Base-by-base conservation (phyloP, 1,140 invertebrate genomes). In the Aricia agestis region DNA sequence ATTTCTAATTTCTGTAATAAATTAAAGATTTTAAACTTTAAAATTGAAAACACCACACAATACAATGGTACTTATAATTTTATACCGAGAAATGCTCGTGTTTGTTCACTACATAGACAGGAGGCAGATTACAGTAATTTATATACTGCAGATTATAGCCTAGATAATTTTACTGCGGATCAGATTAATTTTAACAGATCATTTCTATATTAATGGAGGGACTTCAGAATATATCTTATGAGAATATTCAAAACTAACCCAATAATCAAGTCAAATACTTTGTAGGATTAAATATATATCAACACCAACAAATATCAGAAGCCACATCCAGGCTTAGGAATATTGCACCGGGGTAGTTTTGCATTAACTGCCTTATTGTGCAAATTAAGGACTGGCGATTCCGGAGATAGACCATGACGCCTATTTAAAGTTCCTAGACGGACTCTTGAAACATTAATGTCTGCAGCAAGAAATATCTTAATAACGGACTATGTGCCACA, bases 371-470 rank as follows among this genome's bases (percentile, higher is more conserved):
- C 61, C 11, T 67, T 75, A 18, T 69, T 75, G n/a, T 72, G 74
- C 18, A 72, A 72, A 57, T 68, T 72, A 68, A 72, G 58, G 57
- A 76, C 72, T 66, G 72, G 75, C 18, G 75, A 76, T 32, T 72
- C 72, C 11, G 70, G 72, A 41, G 72, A 76, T n/a, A 71, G 75
- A 67, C 67, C 74, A 17, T 76, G 72, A 32, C 45, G 58, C 31
- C 65, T 76, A 61, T 76, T 76, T 71, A 68, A 72, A 70, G 68
- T 76, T 15, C 70, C 75, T 15, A 74, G 75, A 58, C 71, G 72
- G 32, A 76, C 75, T 0, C 58, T 74, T 18, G 72, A 74, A 61
- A 72, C 65, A 42, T 67, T 71, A 66, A 76, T 74, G 67, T 58
- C 68, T 36, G 42, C 69, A 69, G 72, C 71, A 32, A 74, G 70